phyloP scores from a whole-genome alignment of 2,888 invertebrate genomes.

The Leptinotarsa haldemani region DNA sequence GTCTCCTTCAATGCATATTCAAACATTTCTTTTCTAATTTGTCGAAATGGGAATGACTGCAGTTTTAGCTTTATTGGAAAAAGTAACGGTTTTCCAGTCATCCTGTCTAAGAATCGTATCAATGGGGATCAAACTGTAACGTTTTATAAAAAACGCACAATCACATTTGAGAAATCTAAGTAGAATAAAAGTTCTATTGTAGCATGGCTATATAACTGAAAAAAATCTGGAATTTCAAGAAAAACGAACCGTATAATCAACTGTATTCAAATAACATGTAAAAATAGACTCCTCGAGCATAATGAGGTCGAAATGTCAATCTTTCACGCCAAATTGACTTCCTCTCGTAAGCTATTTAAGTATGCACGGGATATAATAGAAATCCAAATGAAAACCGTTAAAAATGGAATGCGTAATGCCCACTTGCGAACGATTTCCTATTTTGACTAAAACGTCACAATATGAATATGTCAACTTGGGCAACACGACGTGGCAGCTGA shows the following conservation, averaged over 20 bases:
- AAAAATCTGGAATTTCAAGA: constrained; percentile 10
- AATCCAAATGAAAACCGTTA: constrained; percentile 42
- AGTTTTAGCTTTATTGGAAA: not conserved
- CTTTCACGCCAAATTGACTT: constrained; percentile 60
- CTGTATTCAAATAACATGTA: constrained; percentile 43
- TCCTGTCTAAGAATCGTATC: not conserved
- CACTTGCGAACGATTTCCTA: constrained; percentile 51
- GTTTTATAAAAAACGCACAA: constrained; percentile 1
- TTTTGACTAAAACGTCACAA: constrained; percentile 59
- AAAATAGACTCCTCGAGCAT: constrained; percentile 47
- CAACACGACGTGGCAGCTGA: constrained; percentile 41
- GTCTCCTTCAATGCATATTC: no score
- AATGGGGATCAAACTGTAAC: not conserved
- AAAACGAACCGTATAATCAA: constrained; percentile 35
- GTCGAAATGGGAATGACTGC: no score
- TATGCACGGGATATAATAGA: constrained; percentile 43
- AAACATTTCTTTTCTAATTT: no score
- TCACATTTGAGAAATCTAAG: constrained; percentile 11
- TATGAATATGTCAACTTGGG: constrained; percentile 53
- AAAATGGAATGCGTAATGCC: constrained; percentile 47
- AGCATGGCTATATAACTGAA: not conserved
- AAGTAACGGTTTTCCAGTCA: constrained; percentile 13
- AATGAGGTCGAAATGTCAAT: constrained; percentile 58
- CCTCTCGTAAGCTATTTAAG: constrained; percentile 49
- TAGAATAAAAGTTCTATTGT: constrained; percentile 9